Base-by-base conservation (phyloP, 2,888 invertebrate species). In the Alloscopus bannaensis region DNA sequence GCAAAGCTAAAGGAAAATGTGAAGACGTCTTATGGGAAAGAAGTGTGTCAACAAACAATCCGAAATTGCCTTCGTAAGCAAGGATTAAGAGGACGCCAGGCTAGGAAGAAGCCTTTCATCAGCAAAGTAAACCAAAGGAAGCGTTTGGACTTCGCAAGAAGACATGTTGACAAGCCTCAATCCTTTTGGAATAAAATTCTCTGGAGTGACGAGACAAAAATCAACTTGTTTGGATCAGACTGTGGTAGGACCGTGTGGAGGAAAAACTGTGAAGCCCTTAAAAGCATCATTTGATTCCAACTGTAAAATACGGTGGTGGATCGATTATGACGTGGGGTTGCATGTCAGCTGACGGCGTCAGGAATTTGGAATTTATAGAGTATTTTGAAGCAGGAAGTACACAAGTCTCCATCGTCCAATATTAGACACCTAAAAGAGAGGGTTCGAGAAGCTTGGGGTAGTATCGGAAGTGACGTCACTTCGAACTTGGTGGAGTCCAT, bases 261-360 rank as follows among this genome's bases (percentile, higher is more conserved):
- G 11, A 72, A 72, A 24, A 16, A 40, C 3, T 18, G 52, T 42
- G 57, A 68, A 55, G 73, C 73, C 20, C 45, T 73, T 11, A 73
- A 80, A 26, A 1, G 4, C 1, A 75, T 52, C 24, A 80, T 45
- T 6, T 50, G 6, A 50, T 13, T 11, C 42, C 68, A 1, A 75
- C 75, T 13, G 75, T 80, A 3, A 80, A 80, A 36, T 69, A 75
- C 29, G 80, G 75, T 13, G 75, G 75, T 36, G 80, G 68, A 4
- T n/a, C n/a, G 26, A 50, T 75, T 1, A 60, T 75, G 69, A 26
- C 69, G 6, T 80, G 75, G 80, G 75, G 69, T 0, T 76, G 55
- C 13, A 70, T 80, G 69, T 16, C 50, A n/a, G 42, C 55, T 1
- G 11, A 2, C 1, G 80, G 80, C 6, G 59, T 50, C 16, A 65